Evolutionary conservation across 2,888 invertebrate genomes (phyloP).

Genomic region (Sicus ferrugineus): DNA sequence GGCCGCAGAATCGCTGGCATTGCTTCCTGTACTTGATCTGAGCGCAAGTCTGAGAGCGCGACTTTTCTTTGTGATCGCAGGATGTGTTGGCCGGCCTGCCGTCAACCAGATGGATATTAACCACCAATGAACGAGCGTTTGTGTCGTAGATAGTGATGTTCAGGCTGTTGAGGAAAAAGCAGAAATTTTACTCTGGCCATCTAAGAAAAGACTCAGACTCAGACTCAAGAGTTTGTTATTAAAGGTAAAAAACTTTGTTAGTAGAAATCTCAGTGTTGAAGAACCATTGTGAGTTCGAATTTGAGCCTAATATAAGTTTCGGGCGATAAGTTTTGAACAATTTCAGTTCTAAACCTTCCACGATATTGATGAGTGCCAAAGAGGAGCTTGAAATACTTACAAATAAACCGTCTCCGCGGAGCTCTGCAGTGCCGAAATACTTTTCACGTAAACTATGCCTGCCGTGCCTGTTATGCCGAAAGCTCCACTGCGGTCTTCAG

Average conservation of each 20-base stretch:
- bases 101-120: slow-evolving; percentile 58
- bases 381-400: slow-evolving; percentile 50
- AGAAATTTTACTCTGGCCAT: too few species aligned
- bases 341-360: background rate
- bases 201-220: too few species aligned
- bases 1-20: slow-evolving; percentile 68
- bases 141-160: slow-evolving; percentile 59
- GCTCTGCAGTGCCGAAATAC: slow-evolving; percentile 63
- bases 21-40: slow-evolving; percentile 65
- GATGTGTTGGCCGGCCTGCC: slow-evolving; percentile 54
- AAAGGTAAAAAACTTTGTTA: too few species aligned
- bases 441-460: slow-evolving; percentile 70
- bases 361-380: too few species aligned
- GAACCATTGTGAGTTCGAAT: too few species aligned
- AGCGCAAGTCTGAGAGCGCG: slow-evolving; percentile 67
- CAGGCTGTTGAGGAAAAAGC: too few species aligned
- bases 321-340: slow-evolving; percentile 24
- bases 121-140: slow-evolving; percentile 52
- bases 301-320: too few species aligned
- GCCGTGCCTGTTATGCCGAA: slow-evolving; percentile 67
- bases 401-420: slow-evolving; percentile 64
- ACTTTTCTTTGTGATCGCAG: slow-evolving; percentile 56
- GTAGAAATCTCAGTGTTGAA: too few species aligned
- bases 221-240: too few species aligned
- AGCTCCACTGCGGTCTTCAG: slow-evolving; percentile 61